Percentiles rank a stretch among this genome's conserved stretches.
Evolutionary conservation across 2,113 vertebrate genomes (phyloP).

Genomic region (Paralichthys olivaceus): DNA sequence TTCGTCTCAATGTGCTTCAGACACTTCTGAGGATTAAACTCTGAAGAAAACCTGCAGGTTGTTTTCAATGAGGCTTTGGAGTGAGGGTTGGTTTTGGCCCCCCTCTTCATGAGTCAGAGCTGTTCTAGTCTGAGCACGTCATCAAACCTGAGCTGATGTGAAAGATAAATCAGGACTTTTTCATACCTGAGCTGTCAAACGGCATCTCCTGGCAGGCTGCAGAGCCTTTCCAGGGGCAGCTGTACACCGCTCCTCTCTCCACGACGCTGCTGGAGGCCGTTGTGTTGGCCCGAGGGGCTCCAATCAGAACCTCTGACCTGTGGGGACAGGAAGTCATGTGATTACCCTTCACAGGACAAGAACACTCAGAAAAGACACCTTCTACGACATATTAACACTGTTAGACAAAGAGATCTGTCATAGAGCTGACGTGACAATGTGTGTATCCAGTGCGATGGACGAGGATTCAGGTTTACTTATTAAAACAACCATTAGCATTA

Average conservation of each 20-base stretch:
- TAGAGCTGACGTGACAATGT: too few species aligned
- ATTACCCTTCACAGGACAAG: neutral
- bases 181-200: constrained; percentile 90
- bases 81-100: too few species aligned
- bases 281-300: constrained; percentile 93
- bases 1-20: too few species aligned
- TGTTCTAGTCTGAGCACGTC: neutral
- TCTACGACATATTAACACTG: too few species aligned
- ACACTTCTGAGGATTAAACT: too few species aligned
- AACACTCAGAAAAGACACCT: too few species aligned
- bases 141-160: neutral
- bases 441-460: too few species aligned
- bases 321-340: neutral
- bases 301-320: constrained; percentile 91
- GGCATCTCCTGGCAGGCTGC: constrained; percentile 85
- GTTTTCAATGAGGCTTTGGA: too few species aligned
- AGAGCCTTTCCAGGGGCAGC: constrained; percentile 86
- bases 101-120: neutral
- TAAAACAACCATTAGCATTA: too few species aligned
- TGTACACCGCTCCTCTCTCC: constrained; percentile 94
- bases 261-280: constrained; percentile 78
- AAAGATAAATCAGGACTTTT: neutral
- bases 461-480: too few species aligned
- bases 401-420: too few species aligned
- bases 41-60: too few species aligned